phyloP scores from a whole-genome alignment of 2,797 vertebrate genomes.

The Synanceia verrucosa region DNA sequence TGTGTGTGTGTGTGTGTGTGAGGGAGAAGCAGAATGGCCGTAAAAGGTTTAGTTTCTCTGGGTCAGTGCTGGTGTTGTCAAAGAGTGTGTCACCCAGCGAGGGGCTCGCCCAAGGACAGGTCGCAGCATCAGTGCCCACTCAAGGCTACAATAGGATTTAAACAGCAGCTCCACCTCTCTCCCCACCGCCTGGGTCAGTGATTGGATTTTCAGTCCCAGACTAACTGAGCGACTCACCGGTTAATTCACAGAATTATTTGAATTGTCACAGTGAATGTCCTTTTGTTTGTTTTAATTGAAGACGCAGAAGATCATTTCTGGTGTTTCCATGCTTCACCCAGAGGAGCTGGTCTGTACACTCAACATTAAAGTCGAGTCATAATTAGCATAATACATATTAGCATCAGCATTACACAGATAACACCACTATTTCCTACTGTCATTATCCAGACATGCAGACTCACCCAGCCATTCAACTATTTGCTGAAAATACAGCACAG shows the following conservation, averaged over 20 bases:
- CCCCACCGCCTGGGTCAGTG: slow-evolving; percentile 33
- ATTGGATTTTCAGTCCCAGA: slow-evolving; percentile 69
- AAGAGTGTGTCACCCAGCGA: slow-evolving; percentile 55
- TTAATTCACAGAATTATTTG: slow-evolving; percentile 56
- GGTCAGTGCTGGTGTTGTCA: slow-evolving; percentile 71
- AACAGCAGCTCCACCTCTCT: slow-evolving; percentile 45
- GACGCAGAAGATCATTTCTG: slow-evolving; percentile 33
- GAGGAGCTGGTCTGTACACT: slow-evolving; percentile 49
- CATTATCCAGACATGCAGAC: slow-evolving; percentile 63
- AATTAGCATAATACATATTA: slow-evolving; percentile 74
- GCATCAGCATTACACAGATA: slow-evolving; percentile 70
- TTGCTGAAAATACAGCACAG: slow-evolving; percentile 52
- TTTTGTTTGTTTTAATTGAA: slow-evolving; percentile 62
- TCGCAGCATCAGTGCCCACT: slow-evolving; percentile 56
- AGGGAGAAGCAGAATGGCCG: slow-evolving; percentile 41
- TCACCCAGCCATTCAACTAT: slow-evolving; percentile 69
- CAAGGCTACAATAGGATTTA: slow-evolving; percentile 78
- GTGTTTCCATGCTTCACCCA: slow-evolving; percentile 40
- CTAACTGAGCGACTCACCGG: slow-evolving; percentile 41
- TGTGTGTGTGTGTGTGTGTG: slow-evolving; percentile 14
- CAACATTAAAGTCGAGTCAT: slow-evolving; percentile 53
- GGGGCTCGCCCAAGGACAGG: slow-evolving; percentile 76
- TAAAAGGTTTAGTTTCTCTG: slow-evolving; percentile 79
- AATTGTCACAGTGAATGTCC: neutral
- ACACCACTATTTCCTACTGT: slow-evolving; percentile 58